These are phyloP conservation scores for Microtus pennsylvanicus DNA, from an alignment of 2,113 vertebrate genomes.

Conservation along the genomic window DNA sequence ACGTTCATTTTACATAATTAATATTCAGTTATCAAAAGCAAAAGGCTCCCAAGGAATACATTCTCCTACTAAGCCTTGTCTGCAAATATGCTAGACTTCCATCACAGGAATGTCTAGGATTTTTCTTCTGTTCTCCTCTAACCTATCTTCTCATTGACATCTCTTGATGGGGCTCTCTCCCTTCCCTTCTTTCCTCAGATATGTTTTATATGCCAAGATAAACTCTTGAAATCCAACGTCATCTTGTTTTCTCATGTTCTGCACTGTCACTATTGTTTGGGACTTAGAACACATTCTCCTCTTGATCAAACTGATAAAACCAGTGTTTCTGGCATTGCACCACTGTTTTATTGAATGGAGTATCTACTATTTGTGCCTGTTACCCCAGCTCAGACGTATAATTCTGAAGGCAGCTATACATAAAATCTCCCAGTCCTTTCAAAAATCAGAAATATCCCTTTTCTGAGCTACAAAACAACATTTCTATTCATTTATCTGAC, in stretches of 20 bases:
- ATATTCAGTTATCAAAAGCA: conserved; percentile 70
- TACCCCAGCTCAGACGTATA: not conserved
- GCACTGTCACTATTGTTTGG: not conserved
- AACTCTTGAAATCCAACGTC: conserved; percentile 1
- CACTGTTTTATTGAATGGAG: not conserved
- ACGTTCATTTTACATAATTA: conserved; percentile 65
- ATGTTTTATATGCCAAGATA: not conserved
- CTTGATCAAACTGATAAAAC: not conserved
- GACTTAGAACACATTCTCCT: not conserved
- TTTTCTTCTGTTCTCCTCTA: not conserved
- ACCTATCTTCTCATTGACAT: not conserved
- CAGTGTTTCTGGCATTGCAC: not conserved
- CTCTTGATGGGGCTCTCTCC: not conserved
- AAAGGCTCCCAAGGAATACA: conserved; percentile 53
- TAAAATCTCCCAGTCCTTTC: not conserved
- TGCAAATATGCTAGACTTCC: not conserved
- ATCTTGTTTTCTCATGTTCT: not conserved
- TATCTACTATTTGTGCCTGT: not conserved
- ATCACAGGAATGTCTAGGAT: not conserved
- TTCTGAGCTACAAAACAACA: not conserved
- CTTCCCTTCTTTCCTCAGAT: not conserved
- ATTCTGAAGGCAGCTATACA: not conserved
- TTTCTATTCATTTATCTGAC: not conserved
- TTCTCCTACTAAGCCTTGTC: conserved; percentile 34
- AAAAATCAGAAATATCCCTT: not conserved